phyloP scores from a whole-genome alignment of 1,140 invertebrate species.

The Leucophenga varia region DNA sequence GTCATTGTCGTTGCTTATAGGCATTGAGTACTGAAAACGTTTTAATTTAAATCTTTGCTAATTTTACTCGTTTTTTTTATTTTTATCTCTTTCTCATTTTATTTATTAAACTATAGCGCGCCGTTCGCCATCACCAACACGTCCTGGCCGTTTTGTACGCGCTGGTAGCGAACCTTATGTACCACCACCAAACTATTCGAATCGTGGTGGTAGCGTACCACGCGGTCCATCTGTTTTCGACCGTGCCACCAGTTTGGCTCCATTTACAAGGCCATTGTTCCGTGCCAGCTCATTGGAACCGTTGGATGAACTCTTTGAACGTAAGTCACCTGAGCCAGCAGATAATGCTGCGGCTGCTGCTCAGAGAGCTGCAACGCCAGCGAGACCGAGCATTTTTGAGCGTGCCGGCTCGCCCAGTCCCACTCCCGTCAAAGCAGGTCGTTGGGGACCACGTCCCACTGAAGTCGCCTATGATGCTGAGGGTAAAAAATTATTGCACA shows the following conservation, averaged over 20 bases:
- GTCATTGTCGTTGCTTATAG: too few species aligned
- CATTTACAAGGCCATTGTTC: conserved; percentile 52
- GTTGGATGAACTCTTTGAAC: conserved; percentile 60
- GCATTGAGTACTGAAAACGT: too few species aligned
- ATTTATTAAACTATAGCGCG: conserved; percentile 30
- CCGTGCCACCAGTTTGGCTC: conserved; percentile 50
- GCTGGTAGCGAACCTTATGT: conserved; percentile 52
- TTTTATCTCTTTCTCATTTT: conserved; percentile 2
- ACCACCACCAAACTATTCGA: conserved; percentile 42
- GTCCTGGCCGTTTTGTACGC: conserved; percentile 32
- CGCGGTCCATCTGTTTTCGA: conserved; percentile 47
- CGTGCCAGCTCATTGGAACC: conserved; percentile 54
- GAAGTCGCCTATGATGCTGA: conserved; percentile 71
- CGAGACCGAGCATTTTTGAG: conserved; percentile 55
- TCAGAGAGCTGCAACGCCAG: conserved; percentile 19
- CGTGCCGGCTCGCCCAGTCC: conserved; percentile 62
- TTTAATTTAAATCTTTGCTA: not conserved
- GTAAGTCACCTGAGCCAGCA: conserved; percentile 51
- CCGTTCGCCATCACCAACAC: conserved; percentile 43
- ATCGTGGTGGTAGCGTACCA: conserved; percentile 43
- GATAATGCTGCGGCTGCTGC: conserved; percentile 31
- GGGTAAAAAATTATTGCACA: conserved; percentile 59
- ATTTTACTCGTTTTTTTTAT: conserved; percentile 6
- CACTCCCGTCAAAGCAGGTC: conserved; percentile 68
- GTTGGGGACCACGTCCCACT: conserved; percentile 64